Percentiles rank a stretch among this genome's conserved stretches.
These are phyloP conservation scores for Volucella bombylans DNA, from an alignment of 2,888 invertebrate genomes.

Conservation along the genomic window DNA sequence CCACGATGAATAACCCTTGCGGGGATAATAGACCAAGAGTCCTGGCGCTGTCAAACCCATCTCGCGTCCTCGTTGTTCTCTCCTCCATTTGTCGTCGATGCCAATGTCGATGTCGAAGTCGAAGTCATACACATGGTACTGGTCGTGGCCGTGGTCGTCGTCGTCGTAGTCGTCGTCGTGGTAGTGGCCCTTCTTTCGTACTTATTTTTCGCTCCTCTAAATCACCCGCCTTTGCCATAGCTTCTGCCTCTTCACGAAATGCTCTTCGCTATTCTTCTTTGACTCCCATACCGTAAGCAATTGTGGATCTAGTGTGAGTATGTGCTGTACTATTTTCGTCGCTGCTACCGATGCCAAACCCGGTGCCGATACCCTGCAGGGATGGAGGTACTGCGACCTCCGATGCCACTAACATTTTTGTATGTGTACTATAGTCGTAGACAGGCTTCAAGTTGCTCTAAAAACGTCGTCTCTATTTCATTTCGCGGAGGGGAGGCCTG, in stretches of 20 bases:
- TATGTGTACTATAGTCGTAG: constrained; percentile 31
- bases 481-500: constrained; percentile 56
- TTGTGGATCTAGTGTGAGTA: constrained; percentile 13
- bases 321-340: constrained; percentile 57
- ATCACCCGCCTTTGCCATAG: constrained; percentile 56
- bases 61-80: constrained; percentile 63
- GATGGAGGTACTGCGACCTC: constrained; percentile 34
- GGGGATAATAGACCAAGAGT: constrained; percentile 70
- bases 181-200: constrained; percentile 64
- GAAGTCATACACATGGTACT: too few species aligned
- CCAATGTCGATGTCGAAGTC: constrained; percentile 24
- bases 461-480: constrained; percentile 70
- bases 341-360: constrained; percentile 29
- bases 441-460: constrained; percentile 54
- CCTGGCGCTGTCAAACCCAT: constrained; percentile 71
- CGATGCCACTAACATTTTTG: neutral
- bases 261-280: constrained; percentile 71
- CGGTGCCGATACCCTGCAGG: constrained; percentile 61
- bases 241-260: constrained; percentile 59
- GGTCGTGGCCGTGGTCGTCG: constrained; percentile 42
- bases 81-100: constrained; percentile 15
- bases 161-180: constrained; percentile 9
- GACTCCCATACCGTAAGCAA: constrained; percentile 39
- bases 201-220: constrained; percentile 62
- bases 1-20: constrained; percentile 73